Conservation (phyloP, 2,888 invertebrate genomes). For the Melieria crassipennis region DNA sequence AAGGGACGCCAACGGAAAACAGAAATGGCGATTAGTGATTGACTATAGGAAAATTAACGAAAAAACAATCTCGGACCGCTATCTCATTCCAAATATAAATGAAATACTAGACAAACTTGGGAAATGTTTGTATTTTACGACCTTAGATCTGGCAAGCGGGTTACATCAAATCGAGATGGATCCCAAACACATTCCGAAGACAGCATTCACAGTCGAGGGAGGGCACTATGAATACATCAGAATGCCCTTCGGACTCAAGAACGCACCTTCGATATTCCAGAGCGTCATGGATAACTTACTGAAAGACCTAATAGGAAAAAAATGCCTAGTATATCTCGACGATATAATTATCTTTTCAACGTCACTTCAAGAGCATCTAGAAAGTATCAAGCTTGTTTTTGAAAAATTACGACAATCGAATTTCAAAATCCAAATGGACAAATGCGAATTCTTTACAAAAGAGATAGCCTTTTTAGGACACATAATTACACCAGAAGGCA, state of each 20-base stretch:
- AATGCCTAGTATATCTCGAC: no score
- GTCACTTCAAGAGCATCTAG: background rate
- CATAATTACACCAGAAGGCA: background rate
- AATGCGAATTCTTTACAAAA: background rate
- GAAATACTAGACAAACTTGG: constrained; percentile 14
- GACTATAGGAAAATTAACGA: constrained; percentile 47
- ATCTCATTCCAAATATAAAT: constrained; percentile 24
- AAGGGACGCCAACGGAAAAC: no score
- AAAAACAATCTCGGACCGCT: constrained; percentile 40
- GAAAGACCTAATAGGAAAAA: background rate
- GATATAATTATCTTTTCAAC: background rate
- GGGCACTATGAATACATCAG: constrained; percentile 13
- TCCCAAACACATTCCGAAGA: background rate
- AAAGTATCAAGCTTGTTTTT: background rate
- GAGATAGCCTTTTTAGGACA: constrained; percentile 1
- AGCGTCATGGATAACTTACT: background rate
- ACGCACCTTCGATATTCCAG: background rate
- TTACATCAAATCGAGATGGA: no score
- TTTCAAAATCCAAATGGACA: constrained; percentile 8
- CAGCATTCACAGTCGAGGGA: constrained; percentile 14
- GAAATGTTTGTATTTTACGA: constrained; percentile 7
- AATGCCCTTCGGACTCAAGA: background rate
- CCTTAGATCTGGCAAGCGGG: constrained; percentile 13
- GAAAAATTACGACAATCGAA: background rate
- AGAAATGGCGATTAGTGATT: constrained; percentile 44